Evolutionary conservation across 2,113 vertebrate species (phyloP), one percentile per base, ranked within the genome.

Genomic region (Eptatretus burgeri): DNA sequence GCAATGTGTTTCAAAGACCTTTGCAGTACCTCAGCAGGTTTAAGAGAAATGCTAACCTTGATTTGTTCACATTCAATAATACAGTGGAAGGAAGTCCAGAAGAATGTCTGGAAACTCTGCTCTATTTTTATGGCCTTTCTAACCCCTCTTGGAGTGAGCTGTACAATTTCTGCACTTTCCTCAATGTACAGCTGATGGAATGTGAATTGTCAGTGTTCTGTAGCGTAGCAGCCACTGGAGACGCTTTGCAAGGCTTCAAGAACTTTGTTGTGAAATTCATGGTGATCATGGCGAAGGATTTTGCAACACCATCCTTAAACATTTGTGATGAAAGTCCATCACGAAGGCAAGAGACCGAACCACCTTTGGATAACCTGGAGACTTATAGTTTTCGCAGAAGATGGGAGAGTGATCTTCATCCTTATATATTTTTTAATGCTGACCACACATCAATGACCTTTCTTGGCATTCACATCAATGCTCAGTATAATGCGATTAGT

Each of bases 111-210:
- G 51, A 49, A 16, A 69, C 72, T 63, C 68, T 81, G 51, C 66
- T 81, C 62, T 41, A 10, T 13, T 70, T 73, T 63, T 80, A 77
- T 66, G 75, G 74, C 11, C 71, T 78, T 63, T 51, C 62, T 9
- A 68, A 78, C 65, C 78, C 78, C 13, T 80, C 78, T 18, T 81
- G 79, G 79, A 74, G 76, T 4, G 78, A 80, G 65, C 68, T 81
- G 66, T 76, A 76, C 53, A 80, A 78, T 68, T 81, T 80, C 68
- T 74, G 76, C 5, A 75, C 70, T 71, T 81, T 81, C 66, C 74
- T 81, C 17, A 78, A 78, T 62, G 70, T 77, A 65, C 78, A 80
- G 53, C 70, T 81, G 19, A 71, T 65, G 66, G 75, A 77, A 63
- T 79, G 78, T 62, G 79, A 81, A 69, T 67, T 66, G 13, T 80